These are phyloP conservation scores for Buathra laborator DNA, from an alignment of 2,888 invertebrate genomes.

Conservation along the genomic window DNA sequence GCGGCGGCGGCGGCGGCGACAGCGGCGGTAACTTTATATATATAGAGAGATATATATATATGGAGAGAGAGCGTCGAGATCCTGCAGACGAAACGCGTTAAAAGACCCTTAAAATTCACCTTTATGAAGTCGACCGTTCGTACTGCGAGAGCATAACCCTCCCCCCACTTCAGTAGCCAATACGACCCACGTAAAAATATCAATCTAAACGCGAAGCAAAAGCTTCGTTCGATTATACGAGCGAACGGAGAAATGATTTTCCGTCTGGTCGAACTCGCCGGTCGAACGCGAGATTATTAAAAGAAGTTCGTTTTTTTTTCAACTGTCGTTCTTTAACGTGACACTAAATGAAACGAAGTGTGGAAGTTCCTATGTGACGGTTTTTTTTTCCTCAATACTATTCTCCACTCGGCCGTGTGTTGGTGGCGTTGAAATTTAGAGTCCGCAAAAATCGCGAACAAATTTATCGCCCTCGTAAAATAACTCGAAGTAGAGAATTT, in stretches of 20 bases:
- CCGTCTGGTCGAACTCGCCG: not conserved
- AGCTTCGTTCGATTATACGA: constrained; percentile 2
- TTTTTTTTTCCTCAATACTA: not conserved
- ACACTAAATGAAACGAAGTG: not conserved
- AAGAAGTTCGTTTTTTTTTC: not conserved
- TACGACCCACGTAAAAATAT: constrained; percentile 4
- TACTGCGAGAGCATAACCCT: not conserved
- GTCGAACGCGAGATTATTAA: not conserved
- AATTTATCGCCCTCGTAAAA: constrained; percentile 15
- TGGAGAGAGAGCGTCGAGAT: not conserved
- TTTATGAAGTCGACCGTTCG: not conserved
- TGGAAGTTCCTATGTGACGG: not conserved
- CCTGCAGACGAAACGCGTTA: not conserved
- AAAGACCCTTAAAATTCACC: constrained; percentile 10
- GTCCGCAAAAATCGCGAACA: not conserved
- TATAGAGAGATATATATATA: too few species aligned
- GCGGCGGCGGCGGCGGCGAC: too few species aligned
- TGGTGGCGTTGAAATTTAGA: not conserved
- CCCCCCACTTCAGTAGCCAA: not conserved
- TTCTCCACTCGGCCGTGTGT: not conserved
- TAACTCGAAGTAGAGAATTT: not conserved
- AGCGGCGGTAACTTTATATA: too few species aligned
- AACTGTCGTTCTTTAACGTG: not conserved
- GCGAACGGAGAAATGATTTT: constrained; percentile 13
- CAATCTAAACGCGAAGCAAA: constrained; percentile 1